Percentiles rank a stretch among this genome's conserved stretches.
Conservation (phyloP, 2,113 vertebrate species). For the Canis aureus region DNA sequence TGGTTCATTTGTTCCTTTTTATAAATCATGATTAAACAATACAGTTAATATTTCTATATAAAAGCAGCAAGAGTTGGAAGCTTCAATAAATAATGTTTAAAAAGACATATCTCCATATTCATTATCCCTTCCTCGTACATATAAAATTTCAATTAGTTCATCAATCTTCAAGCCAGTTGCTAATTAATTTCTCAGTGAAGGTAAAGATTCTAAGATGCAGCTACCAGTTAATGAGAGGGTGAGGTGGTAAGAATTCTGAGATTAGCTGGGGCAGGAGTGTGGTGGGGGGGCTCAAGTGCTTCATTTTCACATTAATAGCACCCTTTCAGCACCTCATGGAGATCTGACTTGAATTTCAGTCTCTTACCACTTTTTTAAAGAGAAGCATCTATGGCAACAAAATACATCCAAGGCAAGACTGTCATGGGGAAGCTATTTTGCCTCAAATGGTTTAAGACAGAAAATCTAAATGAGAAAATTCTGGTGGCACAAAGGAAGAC, state of each 20-base stretch:
- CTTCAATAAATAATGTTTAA: conserved; percentile 33
- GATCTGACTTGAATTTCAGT: background rate
- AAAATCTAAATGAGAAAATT: background rate
- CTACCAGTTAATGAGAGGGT: no score
- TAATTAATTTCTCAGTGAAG: background rate
- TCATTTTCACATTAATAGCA: background rate
- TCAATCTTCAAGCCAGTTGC: background rate
- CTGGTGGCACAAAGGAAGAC: background rate
- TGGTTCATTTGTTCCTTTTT: conserved; percentile 81
- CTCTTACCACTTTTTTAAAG: background rate
- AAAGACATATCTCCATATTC: background rate
- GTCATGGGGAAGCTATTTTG: background rate
- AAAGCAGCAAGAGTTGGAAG: conserved; percentile 73
- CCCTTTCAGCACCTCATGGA: background rate
- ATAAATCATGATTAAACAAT: conserved; percentile 57
- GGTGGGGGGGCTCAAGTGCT: no score
- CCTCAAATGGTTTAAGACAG: background rate
- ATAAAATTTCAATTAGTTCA: background rate
- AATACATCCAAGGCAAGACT: background rate
- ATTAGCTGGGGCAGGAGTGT: no score
- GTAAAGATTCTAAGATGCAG: background rate
- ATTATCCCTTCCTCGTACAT: background rate
- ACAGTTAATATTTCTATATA: conserved; percentile 63
- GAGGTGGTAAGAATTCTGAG: background rate
- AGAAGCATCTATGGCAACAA: background rate